phyloP scores from a whole-genome alignment of 2,888 invertebrate species.

The Acrobasis consociella region DNA sequence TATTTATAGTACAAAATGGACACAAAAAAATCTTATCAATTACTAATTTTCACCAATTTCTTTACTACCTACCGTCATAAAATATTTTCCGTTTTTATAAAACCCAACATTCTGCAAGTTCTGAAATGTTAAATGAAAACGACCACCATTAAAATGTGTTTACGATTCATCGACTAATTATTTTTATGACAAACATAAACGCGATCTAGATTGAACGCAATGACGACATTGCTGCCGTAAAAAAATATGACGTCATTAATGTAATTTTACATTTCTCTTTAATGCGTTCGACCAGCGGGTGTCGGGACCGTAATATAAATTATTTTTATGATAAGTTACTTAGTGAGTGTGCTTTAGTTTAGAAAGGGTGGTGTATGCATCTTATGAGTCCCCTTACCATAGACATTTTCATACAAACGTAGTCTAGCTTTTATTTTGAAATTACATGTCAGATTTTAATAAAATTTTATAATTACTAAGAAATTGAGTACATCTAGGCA shows the following conservation, averaged over 20 bases:
- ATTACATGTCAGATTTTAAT: no score
- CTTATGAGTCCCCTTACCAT: no score
- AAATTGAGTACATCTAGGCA: no score
- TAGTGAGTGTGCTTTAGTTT: not conserved
- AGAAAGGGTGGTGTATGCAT: not conserved
- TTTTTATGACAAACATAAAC: conserved; percentile 19
- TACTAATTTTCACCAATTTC: no score
- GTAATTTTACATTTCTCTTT: conserved; percentile 18
- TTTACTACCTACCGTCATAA: no score
- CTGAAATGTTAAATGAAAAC: conserved; percentile 1
- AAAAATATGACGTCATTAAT: conserved; percentile 19
- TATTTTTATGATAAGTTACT: conserved; percentile 7
- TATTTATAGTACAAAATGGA: no score
- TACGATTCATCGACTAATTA: conserved; percentile 20
- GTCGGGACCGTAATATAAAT: conserved; percentile 2
- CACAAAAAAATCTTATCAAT: no score
- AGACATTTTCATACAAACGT: no score
- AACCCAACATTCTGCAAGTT: not conserved
- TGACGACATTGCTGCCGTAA: conserved; percentile 13
- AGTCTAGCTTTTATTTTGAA: no score
- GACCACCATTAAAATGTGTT: conserved; percentile 11
- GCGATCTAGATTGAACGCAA: conserved; percentile 18
- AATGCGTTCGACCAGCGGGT: conserved; percentile 15
- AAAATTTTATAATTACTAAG: no score
- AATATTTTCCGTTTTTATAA: not conserved